Evolutionary conservation across 2,113 vertebrate species (phyloP), one percentile per base, ranked within the genome.

Genomic region (Thalassoma bifasciatum): DNA sequence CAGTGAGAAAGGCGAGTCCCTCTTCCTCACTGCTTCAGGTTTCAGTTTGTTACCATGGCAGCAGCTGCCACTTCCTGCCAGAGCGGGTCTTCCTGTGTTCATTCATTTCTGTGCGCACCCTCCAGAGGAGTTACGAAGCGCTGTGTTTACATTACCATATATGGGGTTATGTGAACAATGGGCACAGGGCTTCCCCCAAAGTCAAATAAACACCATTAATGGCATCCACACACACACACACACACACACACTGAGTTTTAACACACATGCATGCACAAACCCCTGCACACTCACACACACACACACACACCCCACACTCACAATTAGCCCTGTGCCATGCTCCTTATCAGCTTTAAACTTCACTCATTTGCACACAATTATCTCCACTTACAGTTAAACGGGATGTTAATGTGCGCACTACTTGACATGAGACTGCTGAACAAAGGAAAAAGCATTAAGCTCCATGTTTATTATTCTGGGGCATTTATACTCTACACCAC

Each of bases 31-130:
- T 88, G 91, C 88, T 90, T 86, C 62, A 72, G 91, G 88, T 94
- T 94, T 94, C 92, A 86, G 91, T 91, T 91, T 77, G 94, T 94
- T 93, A 78, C 93, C 94, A 94, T 93, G 90, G 94, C 79, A 94
- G 91, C 94, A 88, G 91, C 85, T 83, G 85, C 92, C 93, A 93
- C 93, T 95, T 95, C 94, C 94, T 95, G 94, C 90, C 88, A 79
- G 79, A 86, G 90, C 77, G 84, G 85, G 89, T 91, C 90, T 95
- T 94, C 93, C 93, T 94, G 94, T 94, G 89, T 94, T 94, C 94
- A 94, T 95, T 94, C 91, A 94, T 82, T 86, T 92, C 93, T 92
- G 84, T 88, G 79, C 79, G 83, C 81, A 81, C 71, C 53, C 75
- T 86, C 86, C 72, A 72, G 89, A 77, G 84, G 82, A 83, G 75